These are phyloP conservation scores for Trissolcus brochymenae DNA, from an alignment of 2,888 invertebrate genomes.

Conservation along the genomic window DNA sequence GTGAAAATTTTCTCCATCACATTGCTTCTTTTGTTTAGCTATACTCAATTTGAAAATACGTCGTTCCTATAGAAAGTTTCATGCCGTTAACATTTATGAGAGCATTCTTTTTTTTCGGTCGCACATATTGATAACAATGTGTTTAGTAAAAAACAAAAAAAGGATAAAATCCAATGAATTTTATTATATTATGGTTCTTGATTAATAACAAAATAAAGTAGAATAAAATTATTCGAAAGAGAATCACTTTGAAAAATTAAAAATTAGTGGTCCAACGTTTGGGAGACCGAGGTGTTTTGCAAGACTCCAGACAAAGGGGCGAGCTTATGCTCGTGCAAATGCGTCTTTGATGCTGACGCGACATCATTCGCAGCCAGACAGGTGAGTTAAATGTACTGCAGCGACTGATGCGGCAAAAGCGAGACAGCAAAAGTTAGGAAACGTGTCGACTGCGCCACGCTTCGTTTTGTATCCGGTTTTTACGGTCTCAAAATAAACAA, in stretches of 20 bases:
- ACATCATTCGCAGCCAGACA: conserved; percentile 44
- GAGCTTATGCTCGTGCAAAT: conserved; percentile 16
- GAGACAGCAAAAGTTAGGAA: conserved; percentile 49
- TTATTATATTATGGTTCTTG: no score
- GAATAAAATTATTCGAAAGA: no score
- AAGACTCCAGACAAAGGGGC: conserved; percentile 9
- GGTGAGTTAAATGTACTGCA: conserved; percentile 44
- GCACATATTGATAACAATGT: no score
- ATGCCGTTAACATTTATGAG: no score
- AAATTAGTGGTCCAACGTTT: background rate
- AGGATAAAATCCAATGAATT: no score
- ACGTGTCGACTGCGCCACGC: conserved; percentile 39
- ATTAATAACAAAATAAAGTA: no score
- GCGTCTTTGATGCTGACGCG: conserved; percentile 21
- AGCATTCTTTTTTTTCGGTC: no score
- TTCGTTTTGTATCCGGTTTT: conserved; percentile 43
- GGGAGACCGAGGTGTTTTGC: background rate
- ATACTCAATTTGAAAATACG: no score
- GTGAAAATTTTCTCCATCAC: no score
- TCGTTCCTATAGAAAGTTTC: no score
- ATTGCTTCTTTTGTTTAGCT: no score
- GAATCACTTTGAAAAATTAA: background rate
- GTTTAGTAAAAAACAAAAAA: no score
- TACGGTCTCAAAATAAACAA: conserved; percentile 10
- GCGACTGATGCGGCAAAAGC: conserved; percentile 33